A percentile compares a stretch with the other conserved stretches of the same genome.
phyloP scores from a whole-genome alignment of 2,113 vertebrate genomes.

The Hiodon alosoides region DNA sequence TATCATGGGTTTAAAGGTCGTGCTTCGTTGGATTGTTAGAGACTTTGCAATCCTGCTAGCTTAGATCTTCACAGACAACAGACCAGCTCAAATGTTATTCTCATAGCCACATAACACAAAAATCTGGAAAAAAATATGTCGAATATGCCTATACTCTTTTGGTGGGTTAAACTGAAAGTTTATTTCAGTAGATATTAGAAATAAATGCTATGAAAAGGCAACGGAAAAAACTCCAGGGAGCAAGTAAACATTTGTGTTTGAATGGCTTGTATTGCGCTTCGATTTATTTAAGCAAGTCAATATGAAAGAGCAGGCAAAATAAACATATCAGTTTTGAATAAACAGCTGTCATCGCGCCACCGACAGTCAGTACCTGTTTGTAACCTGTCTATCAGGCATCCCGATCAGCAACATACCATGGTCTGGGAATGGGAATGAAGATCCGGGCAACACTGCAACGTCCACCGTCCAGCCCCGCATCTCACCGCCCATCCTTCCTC shows the following conservation, averaged over 20 bases:
- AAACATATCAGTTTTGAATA: neutral
- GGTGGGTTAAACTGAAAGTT: no score
- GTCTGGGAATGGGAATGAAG: slow-evolving; percentile 28
- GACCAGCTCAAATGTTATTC: no score
- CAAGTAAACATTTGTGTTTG: neutral
- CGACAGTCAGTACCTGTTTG: slow-evolving; percentile 13
- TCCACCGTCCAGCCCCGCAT: slow-evolving; percentile 33
- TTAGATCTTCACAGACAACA: no score
- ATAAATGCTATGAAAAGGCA: no score
- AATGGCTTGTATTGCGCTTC: neutral
- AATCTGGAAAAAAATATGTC: no score
- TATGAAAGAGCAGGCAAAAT: neutral
- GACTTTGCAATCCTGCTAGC: no score
- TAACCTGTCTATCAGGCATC: slow-evolving; percentile 22
- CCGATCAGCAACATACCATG: slow-evolving; percentile 44
- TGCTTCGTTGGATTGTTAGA: no score
- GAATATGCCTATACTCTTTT: no score
- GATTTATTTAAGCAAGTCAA: neutral
- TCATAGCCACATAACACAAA: no score
- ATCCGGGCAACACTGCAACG: slow-evolving; percentile 30
- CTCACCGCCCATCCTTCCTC: slow-evolving; percentile 28
- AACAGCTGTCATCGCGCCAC: slow-evolving; percentile 8
- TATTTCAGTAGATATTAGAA: no score
- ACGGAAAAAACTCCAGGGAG: neutral
- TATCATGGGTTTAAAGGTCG: no score